Base-by-base conservation (phyloP, 1,140 invertebrate species). In the Episyrphus balteatus region DNA sequence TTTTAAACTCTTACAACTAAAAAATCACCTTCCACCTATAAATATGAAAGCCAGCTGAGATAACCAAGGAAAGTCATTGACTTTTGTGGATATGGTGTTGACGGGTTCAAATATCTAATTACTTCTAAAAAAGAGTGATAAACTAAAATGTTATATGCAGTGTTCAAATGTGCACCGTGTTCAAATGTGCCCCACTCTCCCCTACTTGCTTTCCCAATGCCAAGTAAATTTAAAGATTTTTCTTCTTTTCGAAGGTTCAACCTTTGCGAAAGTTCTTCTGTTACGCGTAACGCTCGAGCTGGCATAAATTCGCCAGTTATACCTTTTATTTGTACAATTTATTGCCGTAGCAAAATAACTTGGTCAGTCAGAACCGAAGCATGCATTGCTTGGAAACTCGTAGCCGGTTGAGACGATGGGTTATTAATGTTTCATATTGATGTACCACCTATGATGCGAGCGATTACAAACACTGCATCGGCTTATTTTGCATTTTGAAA, bases 201-300 rank as follows among this genome's bases (percentile, higher is more conserved):
- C n/a, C n/a, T n/a, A n/a, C n/a, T n/a, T n/a, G n/a, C n/a, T n/a
- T n/a, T 41, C 19, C 40, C 31, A 13, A 48, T 43, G 12, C 40
- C 40, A n/a, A 31, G 34, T 38, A 48, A 26, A 37, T 43, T 48
- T 12, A 34, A 14, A 21, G 26, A 34, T 21, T 38, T 26, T 34
- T n/a, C n/a, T n/a, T n/a, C n/a, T n/a, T n/a, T n/a, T 19, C 33
- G 17, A 7, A 42, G 7, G 17, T 17, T 18, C 13, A 47, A 32
- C 18, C 12, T 19, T 18, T 48, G 40, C 14, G 32, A 17, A 18
- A 48, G 32, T 33, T 48, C 40, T 33, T 43, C 47, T 11, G 40
- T 48, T 12, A 42, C 46, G 10, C 42, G 37, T n/a, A 48, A 34
- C 12, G 40, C 46, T 48, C 46, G 42, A 13, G 46, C 46, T 15